These are phyloP conservation scores for Diogma glabrata DNA, from an alignment of 2,888 invertebrate genomes.

Conservation along the genomic window DNA sequence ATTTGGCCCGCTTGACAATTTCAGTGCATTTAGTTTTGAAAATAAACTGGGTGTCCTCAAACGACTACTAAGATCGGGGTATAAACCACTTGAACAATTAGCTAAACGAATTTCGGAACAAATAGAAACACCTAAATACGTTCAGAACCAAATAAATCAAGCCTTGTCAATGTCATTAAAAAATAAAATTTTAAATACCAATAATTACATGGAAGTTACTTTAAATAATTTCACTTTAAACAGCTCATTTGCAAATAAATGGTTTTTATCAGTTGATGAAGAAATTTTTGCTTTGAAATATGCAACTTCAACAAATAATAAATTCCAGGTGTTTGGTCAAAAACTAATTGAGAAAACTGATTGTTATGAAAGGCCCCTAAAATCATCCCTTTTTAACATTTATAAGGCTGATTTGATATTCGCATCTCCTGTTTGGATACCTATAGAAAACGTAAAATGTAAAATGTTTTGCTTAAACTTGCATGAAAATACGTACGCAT, in stretches of 20 bases:
- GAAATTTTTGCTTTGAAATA: constrained; percentile 3
- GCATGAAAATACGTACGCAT: background rate
- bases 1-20: background rate
- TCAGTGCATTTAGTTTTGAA: background rate
- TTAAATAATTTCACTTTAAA: background rate
- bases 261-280: background rate
- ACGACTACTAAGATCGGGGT: background rate
- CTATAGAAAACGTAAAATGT: background rate
- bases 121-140: background rate
- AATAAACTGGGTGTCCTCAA: background rate
- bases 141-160: background rate
- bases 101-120: background rate
- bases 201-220: background rate
- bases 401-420: background rate
- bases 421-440: background rate
- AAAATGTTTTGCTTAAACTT: background rate
- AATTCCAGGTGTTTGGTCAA: background rate
- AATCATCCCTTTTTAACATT: background rate
- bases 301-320: background rate
- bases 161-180: background rate
- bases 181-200: background rate
- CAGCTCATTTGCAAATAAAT: too few species aligned
- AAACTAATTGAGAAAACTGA: background rate
- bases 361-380: background rate
- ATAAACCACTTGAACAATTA: background rate